phyloP scores from a whole-genome alignment of 2,797 vertebrate species.

The Poecilia picta region DNA sequence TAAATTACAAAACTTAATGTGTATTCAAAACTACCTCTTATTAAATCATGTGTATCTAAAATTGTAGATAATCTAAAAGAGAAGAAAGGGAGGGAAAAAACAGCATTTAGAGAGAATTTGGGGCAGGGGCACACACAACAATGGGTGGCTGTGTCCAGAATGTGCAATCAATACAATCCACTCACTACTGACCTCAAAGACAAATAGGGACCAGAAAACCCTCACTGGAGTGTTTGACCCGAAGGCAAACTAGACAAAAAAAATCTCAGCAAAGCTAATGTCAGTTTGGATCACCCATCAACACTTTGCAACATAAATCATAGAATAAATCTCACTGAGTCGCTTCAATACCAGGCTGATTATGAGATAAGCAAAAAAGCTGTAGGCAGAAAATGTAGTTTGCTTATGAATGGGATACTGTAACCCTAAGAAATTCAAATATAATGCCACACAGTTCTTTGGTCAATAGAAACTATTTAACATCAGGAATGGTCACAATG shows the following conservation, averaged over 20 bases:
- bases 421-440: slow-evolving; percentile 24
- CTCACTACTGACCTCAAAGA: slow-evolving; percentile 44
- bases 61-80: not conserved
- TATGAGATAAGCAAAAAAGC: not conserved
- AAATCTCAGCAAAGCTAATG: not conserved
- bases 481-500: not conserved
- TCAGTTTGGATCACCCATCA: slow-evolving; percentile 19
- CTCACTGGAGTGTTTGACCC: slow-evolving; percentile 7
- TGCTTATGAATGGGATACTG: slow-evolving; percentile 29
- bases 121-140: slow-evolving; percentile 26
- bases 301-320: slow-evolving; percentile 12
- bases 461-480: not conserved
- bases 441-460: not conserved
- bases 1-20: not conserved
- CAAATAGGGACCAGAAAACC: slow-evolving; percentile 29
- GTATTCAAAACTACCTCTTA: not conserved
- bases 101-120: slow-evolving; percentile 13
- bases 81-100: not conserved
- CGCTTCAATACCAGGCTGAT: not conserved
- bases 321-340: not conserved
- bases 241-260: slow-evolving; percentile 18
- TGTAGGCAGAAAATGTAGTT: not conserved
- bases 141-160: slow-evolving; percentile 32
- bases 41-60: not conserved
- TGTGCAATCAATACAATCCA: slow-evolving; percentile 49